Base-by-base conservation (phyloP, 2,113 vertebrate genomes). In the Corynorhinus townsendii region DNA sequence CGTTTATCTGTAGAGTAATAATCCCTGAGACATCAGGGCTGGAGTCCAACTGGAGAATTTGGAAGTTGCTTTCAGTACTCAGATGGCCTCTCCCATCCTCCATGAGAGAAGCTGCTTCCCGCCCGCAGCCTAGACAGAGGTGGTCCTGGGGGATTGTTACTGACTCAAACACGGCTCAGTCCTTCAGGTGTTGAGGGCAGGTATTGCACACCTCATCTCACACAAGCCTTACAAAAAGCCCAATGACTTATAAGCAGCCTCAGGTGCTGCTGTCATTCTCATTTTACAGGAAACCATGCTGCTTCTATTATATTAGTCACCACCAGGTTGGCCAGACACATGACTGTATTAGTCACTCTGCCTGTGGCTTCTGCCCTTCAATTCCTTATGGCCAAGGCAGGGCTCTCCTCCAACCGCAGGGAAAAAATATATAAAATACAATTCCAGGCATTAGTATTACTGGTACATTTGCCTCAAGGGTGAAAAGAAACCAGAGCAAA, bases 1-100 rank as follows among this genome's bases (percentile, higher is more conserved):
- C 2, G 2, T 15, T 6, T 15, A 1, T 9, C 33, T 52, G 7
- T 40, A 4, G 16, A 49, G 62, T 12, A 16, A 7, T 17, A 35
- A 43, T 54, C 43, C 6, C 16, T 9, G 47, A 26, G 59, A 12
- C 0, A 12, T 38, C 15, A 2, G 30, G 47, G 91, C 56, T 24
- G 11, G n/a, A 33, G 45, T 30, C 40, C 56, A 19, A 0, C 40
- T 33, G 35, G n/a, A 88, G 79, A 38, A 22, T 49, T 17, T 38
- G 26, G 28, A 35, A 54, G 33, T 47, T 22, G 19, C 33, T 86
- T 43, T 62, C 33, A 4, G 38, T 11, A 33, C 73, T 68, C 38
- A 10, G 54, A 4, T 22, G 38, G 26, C 47, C 30, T 33, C 4
- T 30, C 35, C 12, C 20, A 11, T 12, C 15, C 16, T 73, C 24